Base-by-base conservation (phyloP, 2,888 invertebrate genomes). In the Bursaphelenchus okinawaensis region DNA sequence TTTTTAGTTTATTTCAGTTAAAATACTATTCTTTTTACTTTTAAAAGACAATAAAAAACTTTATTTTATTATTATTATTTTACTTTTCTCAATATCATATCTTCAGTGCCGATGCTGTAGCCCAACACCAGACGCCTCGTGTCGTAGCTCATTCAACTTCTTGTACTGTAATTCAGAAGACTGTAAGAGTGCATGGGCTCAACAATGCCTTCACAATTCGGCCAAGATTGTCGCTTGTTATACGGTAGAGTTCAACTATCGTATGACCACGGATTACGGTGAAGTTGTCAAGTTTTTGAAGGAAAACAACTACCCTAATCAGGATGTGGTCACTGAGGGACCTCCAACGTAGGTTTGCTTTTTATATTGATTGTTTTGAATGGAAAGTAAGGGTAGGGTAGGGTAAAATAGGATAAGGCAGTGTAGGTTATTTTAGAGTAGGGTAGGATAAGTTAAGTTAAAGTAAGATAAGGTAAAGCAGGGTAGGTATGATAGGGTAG, bases 151-250 rank as follows among this genome's bases (percentile, higher is more conserved):
- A 28, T 74, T 73, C 40, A 66, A 61, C 28, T 73, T 73, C 62
- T 60, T 76, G 50, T 79, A 80, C 67, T 80, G 79, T 63, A 77
- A 76, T 57, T 69, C 70, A 61, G 79, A 80, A 54, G 80, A 81
- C 28, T 81, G 80, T 68, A 80, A 80, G 66, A 74, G 74, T 28
- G 77, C 79, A n/a, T 80, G 80, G 78, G 79, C 80, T 1, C 75
- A 80, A 40, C 80, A 81, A 71, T 77, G 75, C 26, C 75, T 80
- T 20, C 80, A 80, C 63, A 80, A 80, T 55, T 76, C 80, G 23
- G 80, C 80, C 9, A 67, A 69, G 50, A 76, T 81, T 8, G 80
- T 75, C 1, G 80, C 80, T 16, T 80, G 80, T 61, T 78, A 76
- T 63, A 77, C 80, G 4, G 78, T 79, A 8, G 77, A 79, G 55